Evolutionary conservation across 2,113 vertebrate genomes (phyloP), one percentile per base, ranked within the genome.

Genomic region (Aleadryas rufinucha): DNA sequence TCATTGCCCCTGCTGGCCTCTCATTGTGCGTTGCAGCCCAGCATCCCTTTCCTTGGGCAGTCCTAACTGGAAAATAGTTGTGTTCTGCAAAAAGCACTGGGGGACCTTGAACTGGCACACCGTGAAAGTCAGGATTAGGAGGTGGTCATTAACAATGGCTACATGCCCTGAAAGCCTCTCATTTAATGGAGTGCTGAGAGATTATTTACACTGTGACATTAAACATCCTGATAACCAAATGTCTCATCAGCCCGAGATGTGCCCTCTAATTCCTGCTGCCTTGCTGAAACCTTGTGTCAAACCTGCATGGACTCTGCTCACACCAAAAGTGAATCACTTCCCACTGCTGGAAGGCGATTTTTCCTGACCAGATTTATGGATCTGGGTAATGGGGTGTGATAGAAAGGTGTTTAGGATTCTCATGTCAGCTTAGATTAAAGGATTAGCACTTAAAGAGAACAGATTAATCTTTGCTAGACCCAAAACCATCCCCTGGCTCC

Each of bases 221-320:
- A 81, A 91, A 89, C 78, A 83, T 47, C 82, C 82, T 31, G 63
- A 69, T 93, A 88, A 66, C 66, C 10, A 2, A 79, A 69, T n/a
- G 72, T 70, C 93, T 90, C 80, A 52, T 71, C 50, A 54, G 70
- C n/a, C 91, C 85, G 45, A 77, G 66, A 77, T 41, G 65, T 60
- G 95, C 82, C 91, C 78, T 96, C 92, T 91, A 83, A 83, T 96
- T 91, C 89, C 86, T 33, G 31, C 41, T 90, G 27, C 89, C 93
- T 83, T 33, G 70, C 92, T 66, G 69, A 87, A 93, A 53, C 16
- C 42, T 65, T 27, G 2, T 33, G 42, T 77, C 75, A 89, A 85
- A 42, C 53, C 39, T 83, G 82, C 47, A 2, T 18, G 54, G 90
- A 71, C 85, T 70, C 79, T 65, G 79, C 84, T 77, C 54, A 35